phyloP scores from a whole-genome alignment of 1,140 invertebrate genomes.

The Triops longicaudatus region DNA sequence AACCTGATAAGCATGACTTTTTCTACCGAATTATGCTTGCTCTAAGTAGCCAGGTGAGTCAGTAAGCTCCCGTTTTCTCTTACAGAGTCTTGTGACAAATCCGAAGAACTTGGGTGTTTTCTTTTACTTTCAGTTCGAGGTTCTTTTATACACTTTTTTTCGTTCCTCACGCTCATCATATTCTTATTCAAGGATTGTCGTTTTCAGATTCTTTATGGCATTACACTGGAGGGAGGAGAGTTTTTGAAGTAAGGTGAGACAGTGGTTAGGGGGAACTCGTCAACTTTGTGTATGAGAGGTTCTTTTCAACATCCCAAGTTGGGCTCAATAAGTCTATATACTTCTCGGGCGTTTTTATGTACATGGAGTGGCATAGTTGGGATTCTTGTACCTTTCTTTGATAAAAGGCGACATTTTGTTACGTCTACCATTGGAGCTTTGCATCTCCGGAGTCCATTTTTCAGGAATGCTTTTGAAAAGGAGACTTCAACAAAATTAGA shows the following conservation, averaged over 20 bases:
- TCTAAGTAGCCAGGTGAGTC: not conserved
- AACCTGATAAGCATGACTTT: too few species aligned
- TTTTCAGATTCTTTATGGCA: not conserved
- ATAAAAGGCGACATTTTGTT: not conserved
- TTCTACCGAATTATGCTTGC: not conserved
- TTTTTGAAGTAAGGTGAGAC: not conserved
- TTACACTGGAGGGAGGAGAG: not conserved
- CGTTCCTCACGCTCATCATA: not conserved
- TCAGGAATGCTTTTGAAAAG: conserved; percentile 6
- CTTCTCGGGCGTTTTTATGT: not conserved
- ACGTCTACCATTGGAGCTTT: not conserved
- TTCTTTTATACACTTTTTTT: too few species aligned
- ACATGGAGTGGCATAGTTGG: not conserved
- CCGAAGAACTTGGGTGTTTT: not conserved
- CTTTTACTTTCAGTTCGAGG: not conserved
- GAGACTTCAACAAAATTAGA: not conserved
- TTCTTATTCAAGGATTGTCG: conserved; percentile 1
- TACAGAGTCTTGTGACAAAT: not conserved
- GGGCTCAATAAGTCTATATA: not conserved
- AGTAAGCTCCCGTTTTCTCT: not conserved
- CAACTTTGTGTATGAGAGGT: not conserved
- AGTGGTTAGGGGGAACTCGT: not conserved
- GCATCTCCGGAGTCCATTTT: not conserved
- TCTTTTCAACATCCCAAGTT: conserved; percentile 4
- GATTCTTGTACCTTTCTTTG: not conserved